Conservation (phyloP, 2,113 vertebrate genomes). For the Carassius gibelio region DNA sequence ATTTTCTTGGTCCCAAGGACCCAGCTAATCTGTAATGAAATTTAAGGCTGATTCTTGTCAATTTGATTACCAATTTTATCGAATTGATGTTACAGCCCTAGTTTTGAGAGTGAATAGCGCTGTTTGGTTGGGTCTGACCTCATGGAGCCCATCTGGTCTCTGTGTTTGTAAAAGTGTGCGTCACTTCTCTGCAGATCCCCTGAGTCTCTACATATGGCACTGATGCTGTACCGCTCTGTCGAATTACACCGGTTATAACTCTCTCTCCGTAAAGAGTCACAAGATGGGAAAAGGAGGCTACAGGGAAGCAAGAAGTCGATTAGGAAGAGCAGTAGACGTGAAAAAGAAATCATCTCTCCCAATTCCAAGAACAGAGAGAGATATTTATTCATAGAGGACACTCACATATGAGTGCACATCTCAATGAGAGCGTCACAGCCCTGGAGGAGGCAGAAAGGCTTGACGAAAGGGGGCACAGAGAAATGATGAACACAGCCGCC, state of each 20-base stretch:
- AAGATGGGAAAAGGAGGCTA: background rate
- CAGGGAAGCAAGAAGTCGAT: background rate
- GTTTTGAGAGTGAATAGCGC: background rate
- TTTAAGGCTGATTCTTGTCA: background rate
- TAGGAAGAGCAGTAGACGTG: background rate
- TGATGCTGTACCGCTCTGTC: conserved; percentile 18
- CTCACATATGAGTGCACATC: conserved; percentile 5
- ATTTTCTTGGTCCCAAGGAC: background rate
- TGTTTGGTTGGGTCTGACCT: background rate
- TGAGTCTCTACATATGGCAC: conserved; percentile 12
- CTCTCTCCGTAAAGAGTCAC: background rate
- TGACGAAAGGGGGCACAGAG: background rate
- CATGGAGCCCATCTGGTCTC: conserved; percentile 14
- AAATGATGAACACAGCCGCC: background rate
- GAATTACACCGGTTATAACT: background rate
- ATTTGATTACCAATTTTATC: background rate
- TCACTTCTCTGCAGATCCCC: conserved; percentile 1
- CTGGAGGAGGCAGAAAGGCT: background rate
- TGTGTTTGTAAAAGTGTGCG: conserved; percentile 4
- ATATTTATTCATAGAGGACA: background rate
- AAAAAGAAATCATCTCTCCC: background rate
- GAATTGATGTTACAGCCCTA: background rate
- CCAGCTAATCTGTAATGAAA: background rate
- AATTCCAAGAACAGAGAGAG: background rate
- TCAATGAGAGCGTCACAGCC: background rate